Percentiles rank a stretch among this genome's conserved stretches.
These are phyloP conservation scores for Chaetops frenatus DNA, from an alignment of 2,113 vertebrate genomes.

Conservation along the genomic window DNA sequence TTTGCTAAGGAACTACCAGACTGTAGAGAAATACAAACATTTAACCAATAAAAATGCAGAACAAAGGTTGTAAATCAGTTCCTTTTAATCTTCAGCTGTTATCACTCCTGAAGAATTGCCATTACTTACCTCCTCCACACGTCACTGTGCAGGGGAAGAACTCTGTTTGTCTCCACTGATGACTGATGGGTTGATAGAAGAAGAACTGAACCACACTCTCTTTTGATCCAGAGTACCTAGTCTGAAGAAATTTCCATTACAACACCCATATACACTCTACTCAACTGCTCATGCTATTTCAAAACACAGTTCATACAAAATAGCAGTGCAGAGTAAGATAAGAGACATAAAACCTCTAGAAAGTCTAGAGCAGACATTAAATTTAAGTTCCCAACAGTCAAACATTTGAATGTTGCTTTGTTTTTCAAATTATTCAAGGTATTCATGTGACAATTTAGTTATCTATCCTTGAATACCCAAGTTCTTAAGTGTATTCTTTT, in stretches of 20 bases:
- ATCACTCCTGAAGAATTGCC: not conserved
- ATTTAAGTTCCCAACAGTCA: not conserved
- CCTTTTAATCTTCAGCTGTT: not conserved
- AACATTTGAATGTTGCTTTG: not conserved
- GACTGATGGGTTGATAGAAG: slow-evolving; percentile 84
- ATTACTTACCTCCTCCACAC: slow-evolving; percentile 86
- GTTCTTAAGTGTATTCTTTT: not conserved
- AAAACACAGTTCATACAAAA: not conserved
- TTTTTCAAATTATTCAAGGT: not conserved
- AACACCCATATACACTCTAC: not conserved
- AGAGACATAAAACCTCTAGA: not conserved
- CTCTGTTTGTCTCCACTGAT: slow-evolving; percentile 83
- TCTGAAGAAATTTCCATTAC: slow-evolving; percentile 71
- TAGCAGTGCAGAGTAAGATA: not conserved
- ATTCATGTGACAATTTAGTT: not conserved
- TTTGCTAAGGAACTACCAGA: not conserved
- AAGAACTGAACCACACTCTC: slow-evolving; percentile 88
- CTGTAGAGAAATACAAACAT: not conserved
- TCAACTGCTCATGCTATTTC: not conserved
- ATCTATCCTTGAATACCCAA: not conserved
- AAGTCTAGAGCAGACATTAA: not conserved
- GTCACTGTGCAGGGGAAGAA: slow-evolving; percentile 85
- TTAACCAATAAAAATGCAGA: not conserved
- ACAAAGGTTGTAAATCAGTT: not conserved
- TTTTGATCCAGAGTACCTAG: slow-evolving; percentile 78